These are phyloP conservation scores for Holocentrus rufus DNA, from an alignment of 2,797 vertebrate species.

Conservation along the genomic window DNA sequence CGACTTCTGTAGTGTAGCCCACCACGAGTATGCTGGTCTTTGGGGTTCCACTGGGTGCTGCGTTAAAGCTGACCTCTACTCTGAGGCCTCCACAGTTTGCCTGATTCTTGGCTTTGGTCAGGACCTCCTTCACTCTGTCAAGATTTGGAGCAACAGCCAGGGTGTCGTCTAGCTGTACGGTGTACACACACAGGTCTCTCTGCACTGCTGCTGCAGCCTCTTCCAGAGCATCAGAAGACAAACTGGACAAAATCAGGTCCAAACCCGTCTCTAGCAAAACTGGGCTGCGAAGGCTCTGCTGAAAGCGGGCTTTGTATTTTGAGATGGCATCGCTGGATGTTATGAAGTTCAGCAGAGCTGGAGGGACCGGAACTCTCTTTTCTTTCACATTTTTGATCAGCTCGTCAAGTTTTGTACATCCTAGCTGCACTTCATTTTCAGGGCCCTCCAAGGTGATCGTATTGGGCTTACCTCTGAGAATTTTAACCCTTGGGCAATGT, in stretches of 20 bases:
- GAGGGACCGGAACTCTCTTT: slow-evolving; percentile 36
- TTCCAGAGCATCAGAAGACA: slow-evolving; percentile 62
- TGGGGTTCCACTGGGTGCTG: neutral
- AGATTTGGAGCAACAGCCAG: slow-evolving; percentile 40
- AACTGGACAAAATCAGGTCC: slow-evolving; percentile 69
- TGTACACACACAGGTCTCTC: slow-evolving; percentile 53
- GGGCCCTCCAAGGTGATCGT: slow-evolving; percentile 60
- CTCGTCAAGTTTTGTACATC: slow-evolving; percentile 39
- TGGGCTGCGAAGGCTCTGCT: slow-evolving; percentile 57
- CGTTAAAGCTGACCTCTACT: slow-evolving; percentile 55
- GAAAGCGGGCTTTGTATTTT: slow-evolving; percentile 61
- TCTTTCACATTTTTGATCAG: slow-evolving; percentile 49
- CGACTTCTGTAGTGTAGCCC: slow-evolving; percentile 68
- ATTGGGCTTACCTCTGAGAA: neutral
- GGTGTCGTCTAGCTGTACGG: slow-evolving; percentile 41
- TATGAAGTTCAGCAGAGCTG: slow-evolving; percentile 58
- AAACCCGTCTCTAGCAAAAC: slow-evolving; percentile 53
- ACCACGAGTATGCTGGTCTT: slow-evolving; percentile 52
- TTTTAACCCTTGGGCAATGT: slow-evolving; percentile 39
- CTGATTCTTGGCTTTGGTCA: slow-evolving; percentile 37
- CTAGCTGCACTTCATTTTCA: slow-evolving; percentile 45
- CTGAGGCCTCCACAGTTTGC: slow-evolving; percentile 47
- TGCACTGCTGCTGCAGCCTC: slow-evolving; percentile 59
- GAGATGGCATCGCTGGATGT: slow-evolving; percentile 34
- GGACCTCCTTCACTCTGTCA: slow-evolving; percentile 49